Percentiles rank a stretch among this genome's conserved stretches.
Conservation (phyloP, 2,113 vertebrate species). For the Elephas maximus region DNA sequence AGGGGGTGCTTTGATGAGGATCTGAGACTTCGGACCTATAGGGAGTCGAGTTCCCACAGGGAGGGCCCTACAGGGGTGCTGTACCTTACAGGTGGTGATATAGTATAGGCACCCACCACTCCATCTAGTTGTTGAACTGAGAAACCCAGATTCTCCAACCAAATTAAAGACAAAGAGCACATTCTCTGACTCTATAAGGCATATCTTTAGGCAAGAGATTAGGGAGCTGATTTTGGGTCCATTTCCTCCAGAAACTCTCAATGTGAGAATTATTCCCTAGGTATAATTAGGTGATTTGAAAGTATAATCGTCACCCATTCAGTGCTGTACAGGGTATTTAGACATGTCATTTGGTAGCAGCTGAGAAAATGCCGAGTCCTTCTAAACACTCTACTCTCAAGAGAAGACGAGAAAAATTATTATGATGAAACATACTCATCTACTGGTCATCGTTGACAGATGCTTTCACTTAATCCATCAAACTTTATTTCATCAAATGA, state of each 20-base stretch:
- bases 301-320: background rate
- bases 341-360: accelerated
- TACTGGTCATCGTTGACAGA: background rate
- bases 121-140: background rate
- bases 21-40: background rate
- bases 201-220: background rate
- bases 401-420: background rate
- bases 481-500: background rate
- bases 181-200: background rate
- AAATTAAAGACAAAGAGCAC: background rate
- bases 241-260: background rate
- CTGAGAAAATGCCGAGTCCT: background rate
- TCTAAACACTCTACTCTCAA: background rate
- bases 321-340: no score
- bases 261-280: background rate
- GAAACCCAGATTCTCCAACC: background rate
- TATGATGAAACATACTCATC: accelerated
- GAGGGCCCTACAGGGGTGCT: background rate
- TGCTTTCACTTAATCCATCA: accelerated
- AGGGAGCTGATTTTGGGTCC: background rate
- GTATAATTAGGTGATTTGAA: background rate
- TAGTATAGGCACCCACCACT: background rate
- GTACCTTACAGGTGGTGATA: accelerated
- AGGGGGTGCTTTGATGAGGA: background rate
- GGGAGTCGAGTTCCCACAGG: accelerated